Evolutionary conservation across 2,888 invertebrate species (phyloP), one percentile per base, ranked within the genome.

Genomic region (Dolomedes plantarius): DNA sequence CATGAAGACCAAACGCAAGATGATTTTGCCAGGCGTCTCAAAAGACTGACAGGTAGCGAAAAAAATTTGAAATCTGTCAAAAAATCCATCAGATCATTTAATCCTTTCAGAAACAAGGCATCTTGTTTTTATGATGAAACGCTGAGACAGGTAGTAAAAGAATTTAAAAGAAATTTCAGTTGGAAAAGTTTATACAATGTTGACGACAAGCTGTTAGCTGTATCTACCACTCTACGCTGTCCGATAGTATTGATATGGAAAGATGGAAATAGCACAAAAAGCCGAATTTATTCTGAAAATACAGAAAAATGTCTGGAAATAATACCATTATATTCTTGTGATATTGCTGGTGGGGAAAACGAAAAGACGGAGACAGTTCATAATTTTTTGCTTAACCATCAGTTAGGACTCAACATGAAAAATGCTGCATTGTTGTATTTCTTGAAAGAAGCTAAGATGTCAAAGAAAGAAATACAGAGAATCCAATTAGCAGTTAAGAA

Each of bases 91-190:
- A 6, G 11, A 19, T 9, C 5, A 7, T 67, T 36, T 11, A 67
- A 67, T n/a, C 67, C 67, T 1, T 67, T 67, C 23, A 16, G 23
- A n/a, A 67, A 67, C 36, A 67, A 67, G 67, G 1, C 16, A 2
- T 16, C 67, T n/a, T 67, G 67, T 28, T 67, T 67, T 36, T 23
- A 67, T 19, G 19, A 67, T 67, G 27, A 67, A 32, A 16, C 9
- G 0, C 32, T 67, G n/a, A 32, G 67, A 31, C 19, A 27, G 1
- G 67, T 67, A 13, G 67, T 67, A 31, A 1, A 16, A 1, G n/a
- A 31, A 1, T 67, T 67, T 19, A 67, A n/a, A 32, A 13, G 32
- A 9, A 31, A 32, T 32, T 19, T 67, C n/a, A 31, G 67, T 0
- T 67, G 67, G 67, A 7, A 1, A n/a, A 19, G 7, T 31, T n/a